phyloP scores from a whole-genome alignment of 2,888 invertebrate species.

The Tillus elongatus region DNA sequence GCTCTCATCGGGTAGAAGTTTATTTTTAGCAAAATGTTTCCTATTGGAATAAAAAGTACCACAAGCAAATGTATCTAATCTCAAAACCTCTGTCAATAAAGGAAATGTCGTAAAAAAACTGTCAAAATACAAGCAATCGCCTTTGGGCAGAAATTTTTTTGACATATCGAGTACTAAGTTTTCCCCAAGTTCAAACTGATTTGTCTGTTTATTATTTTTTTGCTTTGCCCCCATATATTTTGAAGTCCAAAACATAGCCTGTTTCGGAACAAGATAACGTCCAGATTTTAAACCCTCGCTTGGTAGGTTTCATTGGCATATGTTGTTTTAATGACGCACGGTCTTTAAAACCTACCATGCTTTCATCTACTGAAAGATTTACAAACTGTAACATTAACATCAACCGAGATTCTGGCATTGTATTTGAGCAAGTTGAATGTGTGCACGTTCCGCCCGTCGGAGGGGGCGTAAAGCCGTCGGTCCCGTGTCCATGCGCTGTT shows the following conservation, averaged over 20 bases:
- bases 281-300: conserved; percentile 23
- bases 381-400: no score
- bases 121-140: conserved; percentile 1
- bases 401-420: no score
- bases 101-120: neutral
- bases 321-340: conserved; percentile 21
- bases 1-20: no score
- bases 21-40: no score
- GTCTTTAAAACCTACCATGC: conserved; percentile 23
- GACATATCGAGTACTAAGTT: conserved; percentile 5
- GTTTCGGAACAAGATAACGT: conserved; percentile 18
- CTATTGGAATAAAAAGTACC: conserved; percentile 4
- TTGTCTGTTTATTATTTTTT: conserved; percentile 6
- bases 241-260: conserved; percentile 16
- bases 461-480: no score
- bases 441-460: no score
- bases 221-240: conserved; percentile 18
- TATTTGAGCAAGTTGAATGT: no score
- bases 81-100: neutral
- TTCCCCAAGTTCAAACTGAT: neutral
- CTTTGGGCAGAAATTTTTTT: neutral
- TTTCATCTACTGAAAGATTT: conserved; percentile 22
- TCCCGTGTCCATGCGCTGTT: no score
- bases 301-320: conserved; percentile 24
- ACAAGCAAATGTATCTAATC: conserved; percentile 7